Evolutionary conservation across 1,140 invertebrate genomes (phyloP), one percentile per base, ranked within the genome.

Genomic region (Polyergus mexicanus): DNA sequence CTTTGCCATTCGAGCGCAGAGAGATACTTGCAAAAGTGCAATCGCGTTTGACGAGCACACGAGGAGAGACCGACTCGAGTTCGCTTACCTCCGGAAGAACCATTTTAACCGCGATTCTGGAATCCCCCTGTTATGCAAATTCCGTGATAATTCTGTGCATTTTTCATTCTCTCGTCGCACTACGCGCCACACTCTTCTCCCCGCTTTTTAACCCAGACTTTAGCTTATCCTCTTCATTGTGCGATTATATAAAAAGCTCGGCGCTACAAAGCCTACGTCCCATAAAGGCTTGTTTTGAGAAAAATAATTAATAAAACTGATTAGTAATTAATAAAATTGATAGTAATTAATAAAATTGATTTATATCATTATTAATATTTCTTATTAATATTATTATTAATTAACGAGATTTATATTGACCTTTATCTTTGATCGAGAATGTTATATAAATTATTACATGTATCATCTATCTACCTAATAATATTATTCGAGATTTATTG

Each of bases 91-190:
- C 22, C 35, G 65, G 16, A 63, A 28, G n/a, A 38, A 22, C n/a
- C n/a, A 41, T 22, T 44, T 25, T 13, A 68, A 28, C 66, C 47
- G 35, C 10, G n/a, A 8, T 8, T 32, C 38, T 11, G 19, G 28
- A 83, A 38, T 11, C 38, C n/a, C 38, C 51, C 58, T 77, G 66
- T 86, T 87, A 86, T 87, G 84, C 62, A 85, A 85, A 87, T 86
- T 78, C 44, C 74, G 22, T 22, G 65, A 68, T 74, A 86, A 87
- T 86, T 80, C 69, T 28, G 41, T 22, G 35, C 58, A 63, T 56
- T 86, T 74, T 56, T 44, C 72, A 41, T 74, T 11, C 51, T 16
- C 22, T 65, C 65, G 38, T n/a, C 62, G 22, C 44, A 32, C 8
- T 16, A 13, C 13, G 44, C 3, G 13, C 44, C 0, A 47, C 0